A percentile compares a stretch with the other conserved stretches of the same genome.
phyloP scores from a whole-genome alignment of 2,113 vertebrate genomes.

The Muscicapa adusta region DNA sequence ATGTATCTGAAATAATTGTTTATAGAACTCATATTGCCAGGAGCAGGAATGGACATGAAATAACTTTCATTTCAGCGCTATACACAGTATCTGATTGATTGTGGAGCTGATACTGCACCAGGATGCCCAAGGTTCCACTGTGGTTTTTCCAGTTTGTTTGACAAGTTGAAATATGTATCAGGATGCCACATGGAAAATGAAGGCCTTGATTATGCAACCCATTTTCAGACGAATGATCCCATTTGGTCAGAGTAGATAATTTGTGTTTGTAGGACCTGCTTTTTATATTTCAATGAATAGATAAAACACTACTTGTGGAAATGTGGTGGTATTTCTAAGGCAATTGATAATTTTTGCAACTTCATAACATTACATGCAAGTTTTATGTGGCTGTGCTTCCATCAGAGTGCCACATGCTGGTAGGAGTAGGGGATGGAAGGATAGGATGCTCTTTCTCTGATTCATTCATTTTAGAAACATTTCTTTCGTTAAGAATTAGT shows the following conservation, averaged over 20 bases:
- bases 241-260: neutral
- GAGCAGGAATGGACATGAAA: neutral
- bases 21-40: neutral
- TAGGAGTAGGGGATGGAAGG: neutral
- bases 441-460: constrained; percentile 6
- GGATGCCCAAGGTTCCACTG: neutral
- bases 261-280: neutral
- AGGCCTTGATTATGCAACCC: neutral
- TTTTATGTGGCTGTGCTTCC: neutral
- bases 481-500: constrained; percentile 11
- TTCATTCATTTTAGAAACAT: neutral
- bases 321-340: neutral
- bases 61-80: neutral
- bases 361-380: neutral
- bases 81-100: neutral
- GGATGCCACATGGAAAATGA: neutral
- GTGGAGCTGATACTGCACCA: neutral
- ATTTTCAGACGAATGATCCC: neutral
- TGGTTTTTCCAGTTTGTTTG: neutral
- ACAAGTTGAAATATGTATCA: neutral
- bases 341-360: neutral
- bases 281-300: neutral
- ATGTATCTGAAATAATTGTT: neutral
- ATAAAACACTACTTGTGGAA: neutral
- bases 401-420: neutral